Evolutionary conservation across 1,140 invertebrate species (phyloP), one percentile per base, ranked within the genome.

Genomic region (Papilio polytes): DNA sequence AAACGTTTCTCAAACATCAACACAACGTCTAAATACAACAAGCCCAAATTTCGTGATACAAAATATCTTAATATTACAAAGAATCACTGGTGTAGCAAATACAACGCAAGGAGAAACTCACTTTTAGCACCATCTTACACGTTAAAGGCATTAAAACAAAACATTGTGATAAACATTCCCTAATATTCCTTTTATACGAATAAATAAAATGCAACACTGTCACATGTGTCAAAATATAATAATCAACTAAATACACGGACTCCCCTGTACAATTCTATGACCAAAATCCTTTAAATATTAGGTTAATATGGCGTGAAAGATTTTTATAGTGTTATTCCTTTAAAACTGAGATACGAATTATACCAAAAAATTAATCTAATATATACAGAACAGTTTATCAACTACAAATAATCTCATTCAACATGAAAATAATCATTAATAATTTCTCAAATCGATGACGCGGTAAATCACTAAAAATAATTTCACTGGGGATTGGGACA

Each of bases 351-450:
- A 86, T 89, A 87, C 81, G 82, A 87, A 86, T 85, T 87, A 88
- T 81, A 85, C 80, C 87, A 90, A 86, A 73, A n/a, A 74, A 83
- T 85, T 88, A 87, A 87, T 83, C 88, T 91, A 92, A 85, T 91
- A 91, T 92, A 86, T 92, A 92, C 90, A 92, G 82, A 87, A 90
- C 84, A 81, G 80, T 89, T 92, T 90, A 82, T 41, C 31, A 87
- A 85, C 88, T 92, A 94, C 80, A 83, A 88, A 93, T 93, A 94
- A 94, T 94, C 92, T 94, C 92, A 94, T 91, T 90, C 85, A 90
- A 88, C 87, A 83, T 90, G 88, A 89, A 89, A 89, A 87, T 85
- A 87, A 84, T 77, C 74, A 78, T 82, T 85, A 89, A 74, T 79
- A 87, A 88, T 85, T 90, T 92, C 89, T 91, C 93, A 91, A 91